Conservation (phyloP, 2,113 vertebrate species). For the Ameiurus melas region DNA sequence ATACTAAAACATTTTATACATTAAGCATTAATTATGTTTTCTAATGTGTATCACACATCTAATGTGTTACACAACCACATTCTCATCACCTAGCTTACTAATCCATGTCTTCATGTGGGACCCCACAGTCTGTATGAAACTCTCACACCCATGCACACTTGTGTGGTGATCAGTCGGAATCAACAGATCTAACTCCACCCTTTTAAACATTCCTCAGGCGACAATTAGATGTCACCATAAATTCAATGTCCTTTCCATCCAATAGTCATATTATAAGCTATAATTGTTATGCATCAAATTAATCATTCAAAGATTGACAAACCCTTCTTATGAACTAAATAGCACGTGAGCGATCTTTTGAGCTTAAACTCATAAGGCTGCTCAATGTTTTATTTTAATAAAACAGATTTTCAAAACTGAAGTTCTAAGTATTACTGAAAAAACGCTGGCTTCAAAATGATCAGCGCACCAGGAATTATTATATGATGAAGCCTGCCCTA, state of each 20-base stretch:
- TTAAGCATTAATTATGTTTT: background rate
- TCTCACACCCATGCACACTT: background rate
- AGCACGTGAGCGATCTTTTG: background rate
- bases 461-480: background rate
- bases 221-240: background rate
- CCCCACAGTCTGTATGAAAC: background rate
- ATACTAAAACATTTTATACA: background rate
- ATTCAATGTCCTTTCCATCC: background rate
- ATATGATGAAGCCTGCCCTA: background rate
- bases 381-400: background rate
- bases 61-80: background rate
- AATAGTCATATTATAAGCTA: background rate
- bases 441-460: background rate
- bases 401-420: background rate
- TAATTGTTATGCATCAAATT: background rate
- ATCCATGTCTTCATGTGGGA: background rate
- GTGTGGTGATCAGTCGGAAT: background rate
- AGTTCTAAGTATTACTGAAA: background rate
- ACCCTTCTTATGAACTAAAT: too few species aligned
- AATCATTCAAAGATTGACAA: background rate
- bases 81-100: background rate
- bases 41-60: background rate
- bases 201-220: background rate
- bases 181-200: background rate
- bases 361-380: background rate